Evolutionary conservation across 2,888 invertebrate species (phyloP).

Genomic region (Malachius bipustulatus): DNA sequence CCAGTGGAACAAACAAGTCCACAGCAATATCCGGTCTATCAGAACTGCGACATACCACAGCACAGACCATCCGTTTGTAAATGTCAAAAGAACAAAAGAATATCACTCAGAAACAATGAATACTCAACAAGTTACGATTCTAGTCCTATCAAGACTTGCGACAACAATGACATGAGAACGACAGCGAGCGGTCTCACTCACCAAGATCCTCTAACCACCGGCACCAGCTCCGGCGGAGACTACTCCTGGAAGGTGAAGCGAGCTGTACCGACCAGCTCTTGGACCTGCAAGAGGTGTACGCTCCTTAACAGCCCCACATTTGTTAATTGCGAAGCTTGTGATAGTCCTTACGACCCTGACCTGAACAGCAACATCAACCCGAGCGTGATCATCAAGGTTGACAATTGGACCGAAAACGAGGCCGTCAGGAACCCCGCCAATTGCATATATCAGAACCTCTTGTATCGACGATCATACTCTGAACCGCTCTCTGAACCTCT

Average conservation of each 20-base stretch:
- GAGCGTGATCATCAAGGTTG: slow-evolving; percentile 39
- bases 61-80: no score
- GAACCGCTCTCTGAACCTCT: no score
- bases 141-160: slow-evolving; percentile 25
- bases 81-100: slow-evolving; percentile 29
- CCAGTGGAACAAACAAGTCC: slow-evolving; percentile 34
- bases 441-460: slow-evolving; percentile 32
- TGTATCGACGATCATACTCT: slow-evolving; percentile 39
- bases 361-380: slow-evolving; percentile 35
- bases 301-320: slow-evolving; percentile 55
- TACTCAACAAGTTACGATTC: slow-evolving; percentile 33
- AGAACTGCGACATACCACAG: slow-evolving; percentile 27
- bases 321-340: slow-evolving; percentile 62
- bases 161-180: slow-evolving; percentile 32
- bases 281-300: slow-evolving; percentile 67
- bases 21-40: slow-evolving; percentile 20
- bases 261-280: slow-evolving; percentile 33
- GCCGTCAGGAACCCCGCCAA: slow-evolving; percentile 28
- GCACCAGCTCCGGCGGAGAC: no score
- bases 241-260: slow-evolving; percentile 31
- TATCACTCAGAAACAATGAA: slow-evolving; percentile 32
- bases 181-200: slow-evolving; percentile 36
- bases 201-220: no score
- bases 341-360: slow-evolving; percentile 45
- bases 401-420: slow-evolving; percentile 38